A percentile compares a stretch with the other conserved stretches of the same genome.
These are phyloP conservation scores for Antennarius striatus DNA, from an alignment of 2,113 vertebrate genomes.

Conservation along the genomic window DNA sequence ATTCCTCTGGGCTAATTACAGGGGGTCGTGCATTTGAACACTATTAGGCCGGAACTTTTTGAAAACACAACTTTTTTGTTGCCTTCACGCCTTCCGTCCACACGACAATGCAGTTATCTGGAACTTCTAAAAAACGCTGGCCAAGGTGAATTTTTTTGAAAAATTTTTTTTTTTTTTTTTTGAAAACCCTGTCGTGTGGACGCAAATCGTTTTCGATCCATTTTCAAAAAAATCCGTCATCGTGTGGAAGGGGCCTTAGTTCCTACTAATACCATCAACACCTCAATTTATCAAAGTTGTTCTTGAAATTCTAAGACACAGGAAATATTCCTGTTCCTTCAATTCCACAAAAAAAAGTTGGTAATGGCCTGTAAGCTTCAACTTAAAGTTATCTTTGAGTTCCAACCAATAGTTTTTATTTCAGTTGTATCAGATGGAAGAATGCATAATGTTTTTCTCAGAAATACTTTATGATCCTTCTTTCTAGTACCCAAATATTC, in stretches of 20 bases:
- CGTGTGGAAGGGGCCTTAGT: too few species aligned
- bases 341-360: slow-evolving; percentile 28
- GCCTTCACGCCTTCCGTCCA: too few species aligned
- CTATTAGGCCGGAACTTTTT: too few species aligned
- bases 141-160: too few species aligned
- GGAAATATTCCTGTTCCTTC: slow-evolving; percentile 2
- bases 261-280: background rate
- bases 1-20: slow-evolving; percentile 25
- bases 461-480: slow-evolving; percentile 1
- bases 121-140: too few species aligned
- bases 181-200: too few species aligned
- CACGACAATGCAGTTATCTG: too few species aligned
- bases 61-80: too few species aligned
- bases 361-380: slow-evolving; percentile 8
- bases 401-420: background rate
- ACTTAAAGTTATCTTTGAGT: slow-evolving; percentile 9
- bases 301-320: slow-evolving; percentile 16
- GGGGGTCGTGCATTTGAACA: background rate
- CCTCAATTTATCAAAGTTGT: background rate
- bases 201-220: too few species aligned
- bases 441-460: background rate
- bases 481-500: background rate
- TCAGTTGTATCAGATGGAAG: background rate
- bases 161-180: too few species aligned
- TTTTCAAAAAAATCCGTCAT: too few species aligned